Evolutionary conservation across 1,140 invertebrate species (phyloP), one percentile per base, ranked within the genome.

Genomic region (Tetranychus cinnabarinus): DNA sequence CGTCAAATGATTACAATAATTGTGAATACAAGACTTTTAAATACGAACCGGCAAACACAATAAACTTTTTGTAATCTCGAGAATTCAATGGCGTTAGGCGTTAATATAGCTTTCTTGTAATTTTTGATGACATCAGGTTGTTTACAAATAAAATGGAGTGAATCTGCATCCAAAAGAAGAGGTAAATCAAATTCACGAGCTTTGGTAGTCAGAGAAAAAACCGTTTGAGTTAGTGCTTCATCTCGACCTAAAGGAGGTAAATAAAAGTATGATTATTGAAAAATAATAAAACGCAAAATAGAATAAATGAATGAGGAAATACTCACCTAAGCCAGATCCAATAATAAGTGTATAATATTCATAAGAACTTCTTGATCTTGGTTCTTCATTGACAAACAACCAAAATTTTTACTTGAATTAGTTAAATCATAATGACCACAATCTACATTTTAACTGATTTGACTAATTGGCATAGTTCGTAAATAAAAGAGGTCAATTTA

Each of bases 81-180:
- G 72, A 92, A 95, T 76, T 98, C 95, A 61, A 88, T 82, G 36
- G 81, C 80, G 75, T 99, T 99, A 7, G 95, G 93, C 1, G 95
- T 99, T 5, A 99, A 73, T 67, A 98, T 83, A 1, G 68, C 82
- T 78, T 65, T 79, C 46, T 79, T 75, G 72, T 93, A 92, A 64
- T 83, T 79, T 65, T 77, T 78, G 3, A 97, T 75, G 2, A 91
- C 65, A 3, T 84, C 77, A 34, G 82, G 80, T 66, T 86, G 79
- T 68, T 87, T 75, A 54, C 81, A 81, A 15, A 97, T 71, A 56
- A 93, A 75, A 70, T 81, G 89, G 2, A 97, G 69, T 13, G 87
- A 92, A 78, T 98, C 93, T 15, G 93, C 93, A 77, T 98, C 93
- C 63, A 97, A 82, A 0, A 98, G 77, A 36, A 97, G 67, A 39